phyloP scores from a whole-genome alignment of 2,888 invertebrate genomes.

The Linnaemya tessellans region DNA sequence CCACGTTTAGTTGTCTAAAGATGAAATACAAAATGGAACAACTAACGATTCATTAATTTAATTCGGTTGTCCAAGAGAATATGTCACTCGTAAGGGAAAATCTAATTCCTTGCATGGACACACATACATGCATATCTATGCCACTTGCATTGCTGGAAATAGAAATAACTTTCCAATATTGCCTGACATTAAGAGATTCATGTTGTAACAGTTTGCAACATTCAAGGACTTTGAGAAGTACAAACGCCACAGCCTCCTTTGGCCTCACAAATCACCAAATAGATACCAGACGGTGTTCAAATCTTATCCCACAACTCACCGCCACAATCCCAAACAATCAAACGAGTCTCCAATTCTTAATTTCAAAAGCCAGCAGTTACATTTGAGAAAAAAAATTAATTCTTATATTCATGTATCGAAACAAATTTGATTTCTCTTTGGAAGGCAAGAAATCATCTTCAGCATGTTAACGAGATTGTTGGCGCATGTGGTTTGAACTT shows the following conservation, averaged over 20 bases:
- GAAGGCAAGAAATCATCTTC: background rate
- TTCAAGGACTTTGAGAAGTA: too few relatives aligned
- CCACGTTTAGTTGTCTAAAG: too few relatives aligned
- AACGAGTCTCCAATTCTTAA: background rate
- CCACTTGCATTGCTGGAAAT: too few relatives aligned
- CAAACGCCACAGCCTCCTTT: background rate
- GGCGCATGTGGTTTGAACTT: slow-evolving; percentile 42
- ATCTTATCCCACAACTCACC: background rate
- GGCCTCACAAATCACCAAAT: too few relatives aligned
- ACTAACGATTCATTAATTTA: background rate
- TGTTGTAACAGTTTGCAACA: too few relatives aligned
- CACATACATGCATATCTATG: too few relatives aligned
- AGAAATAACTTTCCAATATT: too few relatives aligned
- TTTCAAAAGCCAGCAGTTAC: background rate
- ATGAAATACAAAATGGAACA: too few relatives aligned
- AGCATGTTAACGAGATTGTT: slow-evolving; percentile 64
- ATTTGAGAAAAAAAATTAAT: background rate
- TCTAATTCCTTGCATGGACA: too few relatives aligned
- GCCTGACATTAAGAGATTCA: too few relatives aligned
- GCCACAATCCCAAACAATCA: background rate
- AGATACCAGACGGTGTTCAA: background rate
- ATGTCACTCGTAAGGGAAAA: too few relatives aligned
- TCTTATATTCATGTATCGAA: background rate
- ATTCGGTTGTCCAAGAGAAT: background rate
- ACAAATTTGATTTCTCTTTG: background rate